These are phyloP conservation scores for Panagrolaimus sp. DNA, from an alignment of 1,140 invertebrate genomes.

Conservation along the genomic window DNA sequence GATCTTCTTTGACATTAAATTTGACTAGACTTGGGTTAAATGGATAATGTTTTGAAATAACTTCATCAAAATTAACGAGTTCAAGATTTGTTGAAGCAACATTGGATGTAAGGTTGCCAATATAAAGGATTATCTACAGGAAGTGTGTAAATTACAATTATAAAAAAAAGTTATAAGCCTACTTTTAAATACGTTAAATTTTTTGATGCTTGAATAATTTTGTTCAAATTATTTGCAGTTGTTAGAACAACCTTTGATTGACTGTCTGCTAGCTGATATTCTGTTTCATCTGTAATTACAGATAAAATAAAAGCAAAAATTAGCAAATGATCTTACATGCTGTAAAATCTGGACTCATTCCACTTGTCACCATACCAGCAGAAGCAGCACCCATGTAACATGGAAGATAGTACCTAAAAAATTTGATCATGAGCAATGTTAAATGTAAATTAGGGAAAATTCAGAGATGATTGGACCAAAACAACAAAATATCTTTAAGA, in stretches of 20 bases:
- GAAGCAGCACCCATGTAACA: not conserved
- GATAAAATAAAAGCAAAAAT: not conserved
- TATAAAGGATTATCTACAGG: not conserved
- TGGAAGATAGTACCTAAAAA: constrained; percentile 10
- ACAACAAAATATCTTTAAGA: too few species aligned
- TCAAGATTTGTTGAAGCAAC: not conserved
- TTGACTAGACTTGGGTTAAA: not conserved
- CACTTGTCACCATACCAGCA: not conserved
- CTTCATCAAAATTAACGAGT: constrained; percentile 9
- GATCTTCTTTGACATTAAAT: not conserved
- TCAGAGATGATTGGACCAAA: too few species aligned
- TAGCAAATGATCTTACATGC: not conserved
- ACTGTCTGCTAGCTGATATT: not conserved
- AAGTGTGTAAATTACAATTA: not conserved
- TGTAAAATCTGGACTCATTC: not conserved
- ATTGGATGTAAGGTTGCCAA: not conserved
- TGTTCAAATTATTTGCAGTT: not conserved
- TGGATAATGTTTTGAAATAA: not conserved
- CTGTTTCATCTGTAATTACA: constrained; percentile 11
- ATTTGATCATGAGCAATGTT: too few species aligned
- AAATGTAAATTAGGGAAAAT: too few species aligned
- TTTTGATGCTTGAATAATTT: not conserved
- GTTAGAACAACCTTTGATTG: constrained; percentile 1
- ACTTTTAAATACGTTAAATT: constrained; percentile 2
- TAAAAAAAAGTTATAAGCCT: too few species aligned